These are phyloP conservation scores for Melanogrammus aeglefinus DNA, from an alignment of 2,797 vertebrate species.

Conservation along the genomic window DNA sequence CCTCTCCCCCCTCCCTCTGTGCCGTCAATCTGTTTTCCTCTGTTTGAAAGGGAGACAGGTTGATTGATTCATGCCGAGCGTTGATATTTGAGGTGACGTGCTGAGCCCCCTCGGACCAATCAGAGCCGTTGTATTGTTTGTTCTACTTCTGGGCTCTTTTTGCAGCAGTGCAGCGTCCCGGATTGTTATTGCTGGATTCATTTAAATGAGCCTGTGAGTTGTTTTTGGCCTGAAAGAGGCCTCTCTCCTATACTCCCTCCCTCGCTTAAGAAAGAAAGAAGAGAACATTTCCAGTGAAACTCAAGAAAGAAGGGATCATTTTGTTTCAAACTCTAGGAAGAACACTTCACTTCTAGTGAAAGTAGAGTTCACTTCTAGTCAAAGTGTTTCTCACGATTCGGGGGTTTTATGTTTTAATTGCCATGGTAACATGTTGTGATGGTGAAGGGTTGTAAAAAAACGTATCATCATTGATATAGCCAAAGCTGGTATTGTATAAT, in stretches of 20 bases:
- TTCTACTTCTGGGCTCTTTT: not conserved
- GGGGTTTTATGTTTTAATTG: slow-evolving; percentile 14
- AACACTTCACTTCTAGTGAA: too few relatives aligned
- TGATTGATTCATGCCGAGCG: not conserved
- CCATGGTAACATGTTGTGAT: slow-evolving; percentile 17
- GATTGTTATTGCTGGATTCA: slow-evolving; percentile 24
- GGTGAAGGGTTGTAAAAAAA: too few relatives aligned
- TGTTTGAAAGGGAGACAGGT: not conserved
- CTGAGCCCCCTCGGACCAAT: not conserved
- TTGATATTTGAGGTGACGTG: not conserved
- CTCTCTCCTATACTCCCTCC: too few relatives aligned
- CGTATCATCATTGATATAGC: too few relatives aligned
- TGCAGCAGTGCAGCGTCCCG: too few relatives aligned
- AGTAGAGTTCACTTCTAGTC: too few relatives aligned
- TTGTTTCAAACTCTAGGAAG: too few relatives aligned
- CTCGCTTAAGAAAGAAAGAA: too few relatives aligned
- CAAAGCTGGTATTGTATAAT: too few relatives aligned
- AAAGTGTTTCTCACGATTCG: slow-evolving; percentile 10
- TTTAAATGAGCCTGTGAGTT: slow-evolving; percentile 9
- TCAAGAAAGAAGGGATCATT: too few relatives aligned
- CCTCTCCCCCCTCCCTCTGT: not conserved
- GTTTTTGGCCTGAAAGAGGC: too few relatives aligned
- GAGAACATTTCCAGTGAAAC: too few relatives aligned
- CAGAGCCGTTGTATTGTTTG: not conserved
- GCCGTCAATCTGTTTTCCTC: not conserved